Evolutionary conservation across 2,888 invertebrate species (phyloP).

Genomic region (Pterostichus niger): DNA sequence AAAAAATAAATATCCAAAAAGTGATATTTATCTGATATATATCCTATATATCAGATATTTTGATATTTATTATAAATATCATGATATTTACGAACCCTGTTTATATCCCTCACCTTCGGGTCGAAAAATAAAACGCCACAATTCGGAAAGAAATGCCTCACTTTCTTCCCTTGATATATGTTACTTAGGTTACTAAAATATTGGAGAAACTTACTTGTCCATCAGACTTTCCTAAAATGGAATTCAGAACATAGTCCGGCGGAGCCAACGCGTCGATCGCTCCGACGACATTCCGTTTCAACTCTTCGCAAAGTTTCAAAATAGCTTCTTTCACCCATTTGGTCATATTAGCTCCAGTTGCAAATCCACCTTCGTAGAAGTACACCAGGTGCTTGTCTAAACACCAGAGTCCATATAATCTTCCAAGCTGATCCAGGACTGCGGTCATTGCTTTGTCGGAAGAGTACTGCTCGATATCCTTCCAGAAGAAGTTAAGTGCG

Average conservation of each 20-base stretch:
- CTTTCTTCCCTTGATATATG: too few relatives aligned
- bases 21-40: too few relatives aligned
- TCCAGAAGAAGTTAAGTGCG: slow-evolving; percentile 79
- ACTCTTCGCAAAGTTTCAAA: slow-evolving; percentile 82
- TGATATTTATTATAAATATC: too few relatives aligned
- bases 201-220: slow-evolving; percentile 88
- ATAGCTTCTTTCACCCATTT: slow-evolving; percentile 84
- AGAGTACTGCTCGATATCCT: slow-evolving; percentile 74
- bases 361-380: slow-evolving; percentile 81
- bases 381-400: slow-evolving; percentile 81
- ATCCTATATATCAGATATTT: too few relatives aligned
- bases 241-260: slow-evolving; percentile 93
- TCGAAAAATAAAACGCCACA: too few relatives aligned
- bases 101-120: too few relatives aligned
- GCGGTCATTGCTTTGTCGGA: slow-evolving; percentile 73
- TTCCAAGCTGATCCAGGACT: slow-evolving; percentile 78
- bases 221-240: slow-evolving; percentile 90
- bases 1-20: too few relatives aligned
- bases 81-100: too few relatives aligned
- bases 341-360: slow-evolving; percentile 77
- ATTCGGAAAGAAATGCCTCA: too few relatives aligned
- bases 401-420: slow-evolving; percentile 81
- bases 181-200: too few relatives aligned
- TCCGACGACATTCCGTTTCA: slow-evolving; percentile 88
- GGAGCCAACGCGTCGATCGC: slow-evolving; percentile 93